These are phyloP conservation scores for Macaria liturata DNA, from an alignment of 2,888 invertebrate genomes.

Conservation along the genomic window DNA sequence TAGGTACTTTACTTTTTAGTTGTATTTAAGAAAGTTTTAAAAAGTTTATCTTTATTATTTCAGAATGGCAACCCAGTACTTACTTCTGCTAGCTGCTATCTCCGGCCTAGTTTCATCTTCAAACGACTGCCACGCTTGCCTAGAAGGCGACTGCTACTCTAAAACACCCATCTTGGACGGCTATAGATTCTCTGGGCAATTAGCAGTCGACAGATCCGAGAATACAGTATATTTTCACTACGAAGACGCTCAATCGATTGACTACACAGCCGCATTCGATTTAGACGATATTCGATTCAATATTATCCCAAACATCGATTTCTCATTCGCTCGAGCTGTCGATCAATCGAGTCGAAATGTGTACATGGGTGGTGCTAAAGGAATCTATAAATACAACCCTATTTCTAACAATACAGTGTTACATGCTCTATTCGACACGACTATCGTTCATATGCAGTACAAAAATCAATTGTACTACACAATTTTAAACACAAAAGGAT, in stretches of 20 bases:
- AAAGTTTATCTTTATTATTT: conserved; percentile 10
- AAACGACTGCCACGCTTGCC: conserved; percentile 57
- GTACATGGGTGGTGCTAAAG: conserved; percentile 57
- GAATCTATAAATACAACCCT: conserved; percentile 56
- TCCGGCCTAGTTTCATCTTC: conserved; percentile 14
- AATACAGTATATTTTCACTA: conserved; percentile 66
- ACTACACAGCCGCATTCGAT: conserved; percentile 59
- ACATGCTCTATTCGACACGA: conserved; percentile 52
- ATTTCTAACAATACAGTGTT: conserved; percentile 42
- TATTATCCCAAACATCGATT: conserved; percentile 49
- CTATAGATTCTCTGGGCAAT: conserved; percentile 57
- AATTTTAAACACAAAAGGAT: conserved; percentile 50
- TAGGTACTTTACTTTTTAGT: too few species aligned
- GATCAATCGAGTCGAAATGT: conserved; percentile 55
- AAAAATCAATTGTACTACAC: conserved; percentile 58
- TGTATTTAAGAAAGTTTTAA: too few species aligned
- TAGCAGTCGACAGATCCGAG: conserved; percentile 58
- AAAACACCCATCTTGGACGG: conserved; percentile 51
- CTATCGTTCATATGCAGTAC: conserved; percentile 64
- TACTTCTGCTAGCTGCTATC: conserved; percentile 12
- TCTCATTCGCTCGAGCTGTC: conserved; percentile 62
- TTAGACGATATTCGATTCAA: conserved; percentile 52
- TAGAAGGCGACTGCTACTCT: conserved; percentile 59
- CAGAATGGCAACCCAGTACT: conserved; percentile 24
- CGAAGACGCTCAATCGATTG: conserved; percentile 42